A percentile compares a stretch with the other conserved stretches of the same genome.
phyloP scores from a whole-genome alignment of 2,797 vertebrate species.

The Coracias cyanogaster region DNA sequence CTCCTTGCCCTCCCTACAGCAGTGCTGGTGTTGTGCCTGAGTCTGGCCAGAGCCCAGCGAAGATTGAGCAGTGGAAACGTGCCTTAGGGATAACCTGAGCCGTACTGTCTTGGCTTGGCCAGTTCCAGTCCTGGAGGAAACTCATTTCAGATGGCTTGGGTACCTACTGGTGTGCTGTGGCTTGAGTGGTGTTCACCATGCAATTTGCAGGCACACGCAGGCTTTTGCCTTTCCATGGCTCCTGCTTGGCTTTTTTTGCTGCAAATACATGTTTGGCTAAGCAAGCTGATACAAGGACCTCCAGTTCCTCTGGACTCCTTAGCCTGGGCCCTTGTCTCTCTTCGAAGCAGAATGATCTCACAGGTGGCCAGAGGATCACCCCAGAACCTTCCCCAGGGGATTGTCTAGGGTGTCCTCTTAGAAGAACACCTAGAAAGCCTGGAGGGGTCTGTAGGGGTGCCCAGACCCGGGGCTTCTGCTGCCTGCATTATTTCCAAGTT shows the following conservation, averaged over 20 bases:
- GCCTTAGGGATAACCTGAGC: accelerated
- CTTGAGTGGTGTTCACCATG: accelerated
- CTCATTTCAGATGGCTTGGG: not conserved
- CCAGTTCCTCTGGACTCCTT: not conserved
- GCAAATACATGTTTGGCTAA: not conserved
- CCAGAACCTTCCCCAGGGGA: not conserved
- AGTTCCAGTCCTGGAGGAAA: not conserved
- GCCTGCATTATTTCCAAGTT: not conserved
- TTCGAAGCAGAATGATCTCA: not conserved
- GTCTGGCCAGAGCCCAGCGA: accelerated
- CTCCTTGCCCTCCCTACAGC: not conserved
- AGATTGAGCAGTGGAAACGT: not conserved
- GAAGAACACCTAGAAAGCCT: not conserved
- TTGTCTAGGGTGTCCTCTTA: not conserved
- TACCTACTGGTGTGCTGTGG: not conserved
- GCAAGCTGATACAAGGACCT: not conserved
- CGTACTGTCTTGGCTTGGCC: not conserved
- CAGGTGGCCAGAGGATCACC: not conserved
- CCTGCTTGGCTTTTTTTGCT: not conserved
- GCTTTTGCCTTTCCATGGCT: not conserved
- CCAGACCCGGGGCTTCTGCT: accelerated
- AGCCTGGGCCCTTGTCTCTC: accelerated
- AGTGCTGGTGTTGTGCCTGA: not conserved
- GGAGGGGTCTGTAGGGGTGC: not conserved
- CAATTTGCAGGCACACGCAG: accelerated